phyloP scores from a whole-genome alignment of 2,888 invertebrate genomes.

The Lymantria dispar region DNA sequence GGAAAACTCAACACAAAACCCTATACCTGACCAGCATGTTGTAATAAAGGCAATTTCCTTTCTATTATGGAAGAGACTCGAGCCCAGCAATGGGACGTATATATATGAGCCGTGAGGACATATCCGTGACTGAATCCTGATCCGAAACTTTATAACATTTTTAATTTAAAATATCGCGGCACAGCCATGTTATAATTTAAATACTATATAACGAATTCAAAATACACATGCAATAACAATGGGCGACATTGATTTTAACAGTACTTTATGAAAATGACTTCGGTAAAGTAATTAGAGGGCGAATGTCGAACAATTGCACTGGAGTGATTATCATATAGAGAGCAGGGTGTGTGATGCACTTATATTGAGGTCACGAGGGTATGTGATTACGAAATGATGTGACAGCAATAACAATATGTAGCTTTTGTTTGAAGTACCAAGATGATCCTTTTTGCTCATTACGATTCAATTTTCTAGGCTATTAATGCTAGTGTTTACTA shows the following conservation, averaged over 20 bases:
- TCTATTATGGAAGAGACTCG: too few species aligned
- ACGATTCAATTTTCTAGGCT: too few species aligned
- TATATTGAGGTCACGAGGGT: conserved; percentile 36
- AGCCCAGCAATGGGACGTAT: too few species aligned
- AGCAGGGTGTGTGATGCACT: conserved; percentile 28
- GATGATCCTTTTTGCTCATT: too few species aligned
- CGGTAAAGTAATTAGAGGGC: conserved; percentile 40
- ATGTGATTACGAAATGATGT: conserved; percentile 14
- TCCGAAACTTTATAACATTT: too few species aligned
- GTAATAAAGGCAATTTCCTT: too few species aligned
- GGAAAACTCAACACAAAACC: too few species aligned
- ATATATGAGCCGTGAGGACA: too few species aligned
- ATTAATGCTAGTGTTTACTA: too few species aligned
- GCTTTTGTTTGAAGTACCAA: neutral
- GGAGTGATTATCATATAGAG: conserved; percentile 41
- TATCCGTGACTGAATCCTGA: too few species aligned
- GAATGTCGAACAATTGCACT: conserved; percentile 41
- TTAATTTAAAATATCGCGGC: neutral
- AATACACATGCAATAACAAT: conserved; percentile 25
- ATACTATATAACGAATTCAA: conserved; percentile 7
- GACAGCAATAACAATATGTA: conserved; percentile 9
- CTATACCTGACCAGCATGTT: too few species aligned
- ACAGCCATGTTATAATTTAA: neutral
- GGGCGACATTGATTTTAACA: conserved; percentile 19
- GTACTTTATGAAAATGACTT: conserved; percentile 40